Evolutionary conservation across 2,888 invertebrate species (phyloP).

Genomic region (Adelphocoris suturalis): DNA sequence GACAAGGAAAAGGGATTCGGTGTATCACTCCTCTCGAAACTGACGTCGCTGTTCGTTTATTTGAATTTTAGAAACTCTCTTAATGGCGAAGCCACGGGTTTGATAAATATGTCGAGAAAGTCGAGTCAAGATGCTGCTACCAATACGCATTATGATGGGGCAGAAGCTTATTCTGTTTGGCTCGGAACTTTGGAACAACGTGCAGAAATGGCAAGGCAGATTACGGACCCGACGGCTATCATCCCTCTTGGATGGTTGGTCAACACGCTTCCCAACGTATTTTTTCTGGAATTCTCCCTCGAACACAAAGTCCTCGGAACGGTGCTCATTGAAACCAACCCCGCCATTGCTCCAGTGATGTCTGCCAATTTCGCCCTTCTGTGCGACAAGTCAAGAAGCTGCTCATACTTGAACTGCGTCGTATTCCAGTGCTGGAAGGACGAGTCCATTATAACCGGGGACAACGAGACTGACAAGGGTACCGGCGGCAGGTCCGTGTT

Average conservation of each 20-base stretch:
- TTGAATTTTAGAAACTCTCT: neutral
- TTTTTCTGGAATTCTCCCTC: slow-evolving; percentile 6
- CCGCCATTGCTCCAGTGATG: slow-evolving; percentile 24
- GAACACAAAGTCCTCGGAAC: neutral
- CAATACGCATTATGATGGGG: neutral
- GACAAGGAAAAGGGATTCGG: neutral
- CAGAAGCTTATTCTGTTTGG: neutral
- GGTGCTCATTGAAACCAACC: slow-evolving; percentile 46
- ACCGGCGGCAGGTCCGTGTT: slow-evolving; percentile 25
- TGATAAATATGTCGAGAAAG: neutral
- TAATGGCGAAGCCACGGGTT: neutral
- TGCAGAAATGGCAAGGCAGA: neutral
- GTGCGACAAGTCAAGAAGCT: neutral
- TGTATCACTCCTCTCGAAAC: neutral
- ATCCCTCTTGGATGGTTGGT: neutral
- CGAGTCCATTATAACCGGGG: slow-evolving; percentile 50
- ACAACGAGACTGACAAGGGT: slow-evolving; percentile 10
- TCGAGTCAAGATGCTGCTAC: neutral
- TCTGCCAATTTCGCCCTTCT: slow-evolving; percentile 54
- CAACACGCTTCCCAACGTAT: neutral
- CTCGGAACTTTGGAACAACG: neutral
- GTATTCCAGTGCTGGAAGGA: slow-evolving; percentile 38
- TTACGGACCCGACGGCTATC: neutral
- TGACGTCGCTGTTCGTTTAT: neutral
- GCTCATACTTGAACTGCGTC: slow-evolving; percentile 4